phyloP scores from a whole-genome alignment of 1,140 invertebrate species.

The Stenopsyche tienmushanensis region DNA sequence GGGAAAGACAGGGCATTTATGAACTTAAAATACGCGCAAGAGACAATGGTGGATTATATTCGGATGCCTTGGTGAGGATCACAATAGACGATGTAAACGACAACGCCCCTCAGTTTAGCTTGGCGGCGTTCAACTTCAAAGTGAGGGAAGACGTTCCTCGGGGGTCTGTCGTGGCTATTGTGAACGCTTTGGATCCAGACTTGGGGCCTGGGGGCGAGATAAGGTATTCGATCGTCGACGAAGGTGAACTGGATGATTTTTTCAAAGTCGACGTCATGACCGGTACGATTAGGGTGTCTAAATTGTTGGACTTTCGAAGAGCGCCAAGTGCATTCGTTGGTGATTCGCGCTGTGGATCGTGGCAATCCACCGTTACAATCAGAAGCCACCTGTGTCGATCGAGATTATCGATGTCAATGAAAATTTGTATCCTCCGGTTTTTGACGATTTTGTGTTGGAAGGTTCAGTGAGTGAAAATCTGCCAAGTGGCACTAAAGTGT shows the following conservation, averaged over 20 bases:
- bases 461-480: constrained; percentile 71
- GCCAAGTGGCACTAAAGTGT: constrained; percentile 70
- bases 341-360: constrained; percentile 71
- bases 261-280: constrained; percentile 75
- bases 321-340: constrained; percentile 77
- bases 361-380: constrained; percentile 66
- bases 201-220: constrained; percentile 71
- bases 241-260: constrained; percentile 53
- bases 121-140: constrained; percentile 71
- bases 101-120: constrained; percentile 74
- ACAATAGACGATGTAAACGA: constrained; percentile 83
- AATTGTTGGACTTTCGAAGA: constrained; percentile 77
- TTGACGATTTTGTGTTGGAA: constrained; percentile 73
- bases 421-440: constrained; percentile 77
- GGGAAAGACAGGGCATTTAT: constrained; percentile 75
- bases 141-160: constrained; percentile 84
- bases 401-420: constrained; percentile 89
- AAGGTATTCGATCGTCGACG: constrained; percentile 67
- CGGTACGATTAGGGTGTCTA: constrained; percentile 72
- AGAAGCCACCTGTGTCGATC: constrained; percentile 70
- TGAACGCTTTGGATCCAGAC: constrained; percentile 81
- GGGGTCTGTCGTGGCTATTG: constrained; percentile 75
- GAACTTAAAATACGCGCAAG: constrained; percentile 75
- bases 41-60: constrained; percentile 67
- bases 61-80: constrained; percentile 71